Conservation (phyloP, 2,113 vertebrate genomes). For the Gasterosteus aculeatus region DNA sequence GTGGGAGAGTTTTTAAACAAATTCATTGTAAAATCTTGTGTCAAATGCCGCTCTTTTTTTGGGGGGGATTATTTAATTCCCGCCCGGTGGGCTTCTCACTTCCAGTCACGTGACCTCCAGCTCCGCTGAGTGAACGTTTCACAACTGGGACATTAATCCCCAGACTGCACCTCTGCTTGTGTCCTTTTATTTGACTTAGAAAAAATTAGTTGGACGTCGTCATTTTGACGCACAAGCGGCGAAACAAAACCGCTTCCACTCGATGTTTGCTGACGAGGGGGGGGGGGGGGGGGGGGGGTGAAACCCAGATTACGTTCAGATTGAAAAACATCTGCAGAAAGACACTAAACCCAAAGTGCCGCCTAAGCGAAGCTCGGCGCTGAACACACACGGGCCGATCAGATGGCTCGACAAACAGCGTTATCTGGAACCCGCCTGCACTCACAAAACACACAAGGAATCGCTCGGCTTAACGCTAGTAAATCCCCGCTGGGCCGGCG, state of each 20-base stretch:
- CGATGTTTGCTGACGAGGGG: neutral
- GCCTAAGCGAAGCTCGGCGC: neutral
- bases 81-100: too few species aligned
- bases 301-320: neutral
- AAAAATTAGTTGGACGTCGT: too few species aligned
- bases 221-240: too few species aligned
- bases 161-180: too few species aligned
- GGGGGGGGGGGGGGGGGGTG: too few species aligned
- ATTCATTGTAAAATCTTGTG: neutral
- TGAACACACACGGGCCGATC: neutral
- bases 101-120: too few species aligned
- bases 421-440: neutral
- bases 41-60: neutral
- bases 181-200: too few species aligned
- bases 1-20: neutral
- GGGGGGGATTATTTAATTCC: too few species aligned
- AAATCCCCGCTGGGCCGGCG: neutral
- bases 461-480: neutral
- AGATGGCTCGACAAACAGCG: neutral
- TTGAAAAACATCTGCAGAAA: neutral
- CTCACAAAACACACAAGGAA: constrained; percentile 14
- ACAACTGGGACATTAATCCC: too few species aligned
- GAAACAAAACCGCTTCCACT: neutral
- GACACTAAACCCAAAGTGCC: neutral
- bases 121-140: too few species aligned